Base-by-base conservation (phyloP, 2,113 vertebrate species). In the Corythaixoides concolor region DNA sequence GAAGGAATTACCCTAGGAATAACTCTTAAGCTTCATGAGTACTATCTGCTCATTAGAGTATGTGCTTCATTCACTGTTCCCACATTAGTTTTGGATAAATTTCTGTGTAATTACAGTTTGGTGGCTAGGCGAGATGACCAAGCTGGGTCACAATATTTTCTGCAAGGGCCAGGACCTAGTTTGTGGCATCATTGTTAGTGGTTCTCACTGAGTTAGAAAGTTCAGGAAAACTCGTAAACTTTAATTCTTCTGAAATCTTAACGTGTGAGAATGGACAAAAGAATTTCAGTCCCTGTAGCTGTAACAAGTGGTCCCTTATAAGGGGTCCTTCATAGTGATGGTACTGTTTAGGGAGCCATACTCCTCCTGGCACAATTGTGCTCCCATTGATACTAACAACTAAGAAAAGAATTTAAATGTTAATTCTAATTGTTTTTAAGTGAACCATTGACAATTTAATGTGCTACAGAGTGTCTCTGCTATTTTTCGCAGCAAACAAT, bases 291-390 rank as follows among this genome's bases (percentile, higher is more conserved):
- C 27, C 33, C 50, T 47, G n/a, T 33, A 33, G 55, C 58, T 77
- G 47, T 15, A 60, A 75, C 39, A 87, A 95, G n/a, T 8, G 8
- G 37, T 80, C 50, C 35, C 37, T 96, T 88, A 53, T 91, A 22
- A 62, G n/a, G 53, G 32, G 18, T 79, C 58, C 62, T 66, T 87
- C 32, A 8, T 11, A 58, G n/a, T 18, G 28, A 27, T 77, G 74
- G 32, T 56, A 22, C 45, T 59, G 1, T 47, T 69, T 69, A 69
- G 55, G n/a, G 45, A 49, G 19, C 37, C 14, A 0, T 50, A 24
- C 78, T 83, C 86, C 60, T 95, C 85, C 93, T 94, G 93, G 67
- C 73, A 97, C 88, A 6, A 52, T 67, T 76, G 33, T 76, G 37
- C 35, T 87, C 81, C 67, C 75, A 49, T 62, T 88, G 82, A 86